Evolutionary conservation across 2,888 invertebrate genomes (phyloP).

Genomic region (Palloptera scutellata): DNA sequence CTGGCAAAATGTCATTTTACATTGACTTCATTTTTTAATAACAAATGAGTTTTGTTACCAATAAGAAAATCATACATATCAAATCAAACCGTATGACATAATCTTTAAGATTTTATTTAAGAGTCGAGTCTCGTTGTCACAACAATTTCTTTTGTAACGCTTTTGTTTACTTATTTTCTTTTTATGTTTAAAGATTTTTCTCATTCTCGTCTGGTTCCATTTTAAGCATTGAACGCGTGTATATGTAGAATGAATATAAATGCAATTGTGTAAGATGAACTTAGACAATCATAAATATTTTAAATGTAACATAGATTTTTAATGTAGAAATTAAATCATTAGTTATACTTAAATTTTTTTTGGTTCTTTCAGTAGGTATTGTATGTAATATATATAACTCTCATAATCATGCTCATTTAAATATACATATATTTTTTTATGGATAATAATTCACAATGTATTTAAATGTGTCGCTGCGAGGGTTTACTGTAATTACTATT

Average conservation of each 20-base stretch:
- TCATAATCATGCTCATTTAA: too few relatives aligned
- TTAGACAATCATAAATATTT: too few relatives aligned
- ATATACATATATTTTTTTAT: too few relatives aligned
- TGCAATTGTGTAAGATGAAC: slow-evolving; percentile 12
- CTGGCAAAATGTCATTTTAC: not conserved
- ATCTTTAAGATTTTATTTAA: slow-evolving; percentile 10
- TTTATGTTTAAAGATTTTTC: slow-evolving; percentile 10
- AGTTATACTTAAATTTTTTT: too few relatives aligned
- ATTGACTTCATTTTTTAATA: slow-evolving; percentile 5
- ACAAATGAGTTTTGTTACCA: slow-evolving; percentile 12
- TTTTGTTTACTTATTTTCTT: slow-evolving; percentile 3
- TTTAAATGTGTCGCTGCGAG: too few relatives aligned
- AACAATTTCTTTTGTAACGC: slow-evolving; percentile 5
- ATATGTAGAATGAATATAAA: slow-evolving; percentile 14
- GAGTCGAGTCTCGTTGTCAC: slow-evolving; percentile 21
- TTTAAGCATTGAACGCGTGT: slow-evolving; percentile 19
- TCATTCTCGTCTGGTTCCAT: not conserved
- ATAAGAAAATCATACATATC: not conserved
- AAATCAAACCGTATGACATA: not conserved
- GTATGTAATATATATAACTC: too few relatives aligned
- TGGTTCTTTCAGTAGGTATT: too few relatives aligned
- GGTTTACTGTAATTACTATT: too few relatives aligned
- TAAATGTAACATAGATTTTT: too few relatives aligned
- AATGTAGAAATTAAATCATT: too few relatives aligned
- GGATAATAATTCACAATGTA: too few relatives aligned